phyloP scores from a whole-genome alignment of 2,113 vertebrate species.

The Ciconia maguari region DNA sequence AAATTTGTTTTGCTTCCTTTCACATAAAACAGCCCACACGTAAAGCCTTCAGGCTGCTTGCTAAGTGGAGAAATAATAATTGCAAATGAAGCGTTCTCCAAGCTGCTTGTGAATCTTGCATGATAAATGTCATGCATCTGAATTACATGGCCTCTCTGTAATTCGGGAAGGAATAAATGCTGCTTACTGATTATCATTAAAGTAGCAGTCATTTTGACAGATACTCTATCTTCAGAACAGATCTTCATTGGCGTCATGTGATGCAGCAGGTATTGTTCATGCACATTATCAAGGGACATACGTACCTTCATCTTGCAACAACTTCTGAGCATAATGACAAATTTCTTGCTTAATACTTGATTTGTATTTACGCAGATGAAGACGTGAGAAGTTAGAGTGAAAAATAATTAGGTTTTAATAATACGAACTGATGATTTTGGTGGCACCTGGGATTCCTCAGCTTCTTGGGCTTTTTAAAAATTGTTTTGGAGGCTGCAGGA shows the following conservation, averaged over 20 bases:
- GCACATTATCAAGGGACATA: not conserved
- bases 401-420: not conserved
- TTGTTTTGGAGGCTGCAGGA: not conserved
- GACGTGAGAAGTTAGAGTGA: not conserved
- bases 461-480: not conserved
- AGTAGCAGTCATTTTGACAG: not conserved
- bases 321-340: not conserved
- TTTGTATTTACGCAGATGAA: not conserved
- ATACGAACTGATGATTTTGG: not conserved
- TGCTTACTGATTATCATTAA: not conserved
- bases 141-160: not conserved
- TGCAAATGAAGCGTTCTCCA: conserved; percentile 23
- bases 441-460: not conserved
- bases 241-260: not conserved
- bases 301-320: not conserved
- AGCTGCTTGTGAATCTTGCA: conserved; percentile 24
- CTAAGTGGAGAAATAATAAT: conserved; percentile 31
- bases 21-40: not conserved
- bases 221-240: not conserved
- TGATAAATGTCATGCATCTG: not conserved
- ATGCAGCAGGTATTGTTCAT: not conserved
- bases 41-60: not conserved
- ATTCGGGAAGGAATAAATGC: not conserved
- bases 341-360: not conserved
- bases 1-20: not conserved